phyloP scores from a whole-genome alignment of 2,113 vertebrate species.

The Hipposideros armiger region DNA sequence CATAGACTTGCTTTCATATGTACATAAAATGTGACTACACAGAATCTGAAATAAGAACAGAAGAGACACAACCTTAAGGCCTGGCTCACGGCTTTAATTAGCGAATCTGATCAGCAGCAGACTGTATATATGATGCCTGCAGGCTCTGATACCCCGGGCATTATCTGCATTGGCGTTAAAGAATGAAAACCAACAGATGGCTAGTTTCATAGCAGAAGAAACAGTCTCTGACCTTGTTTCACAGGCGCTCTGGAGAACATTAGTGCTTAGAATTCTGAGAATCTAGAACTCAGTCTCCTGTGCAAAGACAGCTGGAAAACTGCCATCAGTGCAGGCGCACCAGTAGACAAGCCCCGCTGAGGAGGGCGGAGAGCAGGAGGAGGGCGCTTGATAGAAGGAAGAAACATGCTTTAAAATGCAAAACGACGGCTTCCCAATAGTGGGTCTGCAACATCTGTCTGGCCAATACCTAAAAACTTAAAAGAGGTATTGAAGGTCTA shows the following conservation, averaged over 20 bases:
- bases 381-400: not conserved
- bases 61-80: not conserved
- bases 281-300: not conserved
- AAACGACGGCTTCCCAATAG: not conserved
- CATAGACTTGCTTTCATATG: not conserved
- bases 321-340: not conserved
- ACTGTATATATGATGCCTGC: not conserved
- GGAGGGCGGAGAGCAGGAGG: not conserved
- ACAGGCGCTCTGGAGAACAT: not conserved
- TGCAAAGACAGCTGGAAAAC: not conserved
- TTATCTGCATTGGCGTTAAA: constrained; percentile 22
- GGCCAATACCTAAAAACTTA: not conserved
- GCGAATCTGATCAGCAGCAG: constrained; percentile 19
- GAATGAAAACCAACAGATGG: constrained; percentile 23
- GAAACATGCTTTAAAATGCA: not conserved
- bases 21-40: not conserved
- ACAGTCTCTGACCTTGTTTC: not conserved
- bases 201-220: constrained; percentile 47
- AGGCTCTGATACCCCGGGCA: not conserved
- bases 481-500: not conserved
- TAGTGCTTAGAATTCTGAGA: constrained; percentile 21
- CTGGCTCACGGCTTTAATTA: not conserved
- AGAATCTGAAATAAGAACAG: constrained; percentile 41
- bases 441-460: not conserved
- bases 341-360: not conserved